A percentile compares a stretch with the other conserved stretches of the same genome.
phyloP scores from a whole-genome alignment of 2,888 invertebrate genomes.

The Caenorhabditis macrosperma region DNA sequence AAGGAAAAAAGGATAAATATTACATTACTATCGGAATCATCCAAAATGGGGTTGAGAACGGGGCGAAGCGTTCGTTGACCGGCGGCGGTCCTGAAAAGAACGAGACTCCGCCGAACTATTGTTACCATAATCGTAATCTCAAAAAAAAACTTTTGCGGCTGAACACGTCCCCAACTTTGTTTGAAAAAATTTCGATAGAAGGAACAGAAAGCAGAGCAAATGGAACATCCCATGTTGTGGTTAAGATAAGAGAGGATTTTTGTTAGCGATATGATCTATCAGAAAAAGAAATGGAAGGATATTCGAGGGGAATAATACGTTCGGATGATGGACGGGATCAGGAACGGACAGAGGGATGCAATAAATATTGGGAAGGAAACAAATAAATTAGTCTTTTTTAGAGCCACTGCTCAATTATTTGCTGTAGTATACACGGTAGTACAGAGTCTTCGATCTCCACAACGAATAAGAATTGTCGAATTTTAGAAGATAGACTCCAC shows the following conservation, averaged over 20 bases:
- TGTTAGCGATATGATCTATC: slow-evolving; percentile 15
- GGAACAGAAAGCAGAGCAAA: not conserved
- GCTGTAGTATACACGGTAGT: slow-evolving; percentile 97
- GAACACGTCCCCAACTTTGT: too few species aligned
- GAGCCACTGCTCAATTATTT: slow-evolving; percentile 66
- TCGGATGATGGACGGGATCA: too few species aligned
- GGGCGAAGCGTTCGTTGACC: too few species aligned
- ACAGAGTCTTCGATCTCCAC: slow-evolving; percentile 98
- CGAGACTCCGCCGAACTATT: too few species aligned
- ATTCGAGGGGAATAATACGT: not conserved
- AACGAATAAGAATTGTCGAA: slow-evolving; percentile 99
- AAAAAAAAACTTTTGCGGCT: too few species aligned
- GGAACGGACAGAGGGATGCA: slow-evolving; percentile 12
- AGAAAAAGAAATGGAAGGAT: not conserved
- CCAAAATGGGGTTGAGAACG: too few species aligned
- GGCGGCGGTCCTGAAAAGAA: too few species aligned
- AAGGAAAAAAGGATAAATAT: slow-evolving; percentile 2
- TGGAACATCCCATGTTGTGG: too few species aligned
- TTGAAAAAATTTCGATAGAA: too few species aligned
- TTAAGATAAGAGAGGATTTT: not conserved
- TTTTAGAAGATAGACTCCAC: slow-evolving; percentile 96
- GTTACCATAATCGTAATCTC: too few species aligned
- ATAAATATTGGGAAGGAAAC: slow-evolving; percentile 3
- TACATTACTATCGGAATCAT: too few species aligned
- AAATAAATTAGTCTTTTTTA: slow-evolving; percentile 9